These are phyloP conservation scores for Mormyrus proboscirostris DNA, from an alignment of 2,797 vertebrate species.

Conservation along the genomic window DNA sequence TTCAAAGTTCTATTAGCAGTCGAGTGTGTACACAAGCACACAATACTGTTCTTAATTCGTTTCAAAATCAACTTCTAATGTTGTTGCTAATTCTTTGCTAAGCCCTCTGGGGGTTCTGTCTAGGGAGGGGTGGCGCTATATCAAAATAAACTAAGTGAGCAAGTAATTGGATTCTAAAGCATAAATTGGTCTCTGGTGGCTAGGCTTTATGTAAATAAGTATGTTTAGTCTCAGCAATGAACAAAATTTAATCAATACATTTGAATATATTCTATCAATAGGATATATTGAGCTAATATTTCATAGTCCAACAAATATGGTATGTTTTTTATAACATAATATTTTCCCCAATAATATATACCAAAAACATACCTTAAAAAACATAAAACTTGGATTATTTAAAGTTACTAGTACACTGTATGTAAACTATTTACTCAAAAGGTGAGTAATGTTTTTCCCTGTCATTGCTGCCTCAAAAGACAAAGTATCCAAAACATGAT, in stretches of 20 bases:
- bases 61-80: not conserved
- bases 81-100: not conserved
- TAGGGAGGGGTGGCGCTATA: not conserved
- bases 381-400: not conserved
- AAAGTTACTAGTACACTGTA: not conserved
- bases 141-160: not conserved
- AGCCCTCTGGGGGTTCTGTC: constrained; percentile 22
- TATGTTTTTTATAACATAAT: not conserved
- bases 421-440: not conserved
- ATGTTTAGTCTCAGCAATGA: constrained; percentile 24
- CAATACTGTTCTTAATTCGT: not conserved
- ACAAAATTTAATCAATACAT: constrained; percentile 15
- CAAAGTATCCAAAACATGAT: not conserved
- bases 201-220: constrained; percentile 1
- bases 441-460: not conserved
- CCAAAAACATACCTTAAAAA: not conserved
- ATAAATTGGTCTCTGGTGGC: constrained; percentile 19
- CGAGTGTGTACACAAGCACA: not conserved
- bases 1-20: not conserved
- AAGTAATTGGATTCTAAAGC: constrained; percentile 8
- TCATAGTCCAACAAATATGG: not conserved
- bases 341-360: not conserved
- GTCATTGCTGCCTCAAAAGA: not conserved
- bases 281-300: constrained; percentile 16
- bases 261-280: constrained; percentile 19